A percentile compares a stretch with the other conserved stretches of the same genome.
These are phyloP conservation scores for Aselliscus stoliczkanus DNA, from an alignment of 2,797 vertebrate genomes.

Conservation along the genomic window DNA sequence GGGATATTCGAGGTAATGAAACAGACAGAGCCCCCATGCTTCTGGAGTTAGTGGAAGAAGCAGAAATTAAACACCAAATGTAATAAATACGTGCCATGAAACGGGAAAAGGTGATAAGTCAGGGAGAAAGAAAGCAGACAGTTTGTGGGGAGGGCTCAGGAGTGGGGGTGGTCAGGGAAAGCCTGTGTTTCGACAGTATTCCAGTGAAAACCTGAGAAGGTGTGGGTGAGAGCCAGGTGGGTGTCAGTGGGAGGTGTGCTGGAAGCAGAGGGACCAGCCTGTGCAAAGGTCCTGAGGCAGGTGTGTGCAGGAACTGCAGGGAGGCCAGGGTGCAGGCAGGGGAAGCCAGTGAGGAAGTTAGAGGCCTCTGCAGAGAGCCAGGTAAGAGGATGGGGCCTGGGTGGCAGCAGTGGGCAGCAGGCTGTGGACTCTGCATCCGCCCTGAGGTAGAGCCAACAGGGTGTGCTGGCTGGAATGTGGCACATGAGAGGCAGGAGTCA, in stretches of 20 bases:
- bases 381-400: not conserved
- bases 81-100: accelerated
- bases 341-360: accelerated
- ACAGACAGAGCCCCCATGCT: not conserved
- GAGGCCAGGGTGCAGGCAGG: not conserved
- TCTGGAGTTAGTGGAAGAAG: not conserved
- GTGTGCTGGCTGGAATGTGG: not conserved
- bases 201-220: not conserved
- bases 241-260: not conserved
- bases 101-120: not conserved
- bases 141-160: no score
- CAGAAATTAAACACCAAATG: not conserved
- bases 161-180: no score
- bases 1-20: not conserved
- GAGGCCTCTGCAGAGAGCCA: not conserved
- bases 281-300: not conserved
- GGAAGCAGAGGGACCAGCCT: not conserved
- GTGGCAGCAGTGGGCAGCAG: accelerated
- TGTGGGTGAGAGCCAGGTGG: not conserved
- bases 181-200: not conserved
- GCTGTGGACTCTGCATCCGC: not conserved
- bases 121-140: not conserved
- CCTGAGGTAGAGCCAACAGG: not conserved
- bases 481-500: not conserved
- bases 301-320: not conserved